A percentile compares a stretch with the other conserved stretches of the same genome.
These are phyloP conservation scores for Ethmia dodecea DNA, from an alignment of 2,888 invertebrate genomes.

Conservation along the genomic window DNA sequence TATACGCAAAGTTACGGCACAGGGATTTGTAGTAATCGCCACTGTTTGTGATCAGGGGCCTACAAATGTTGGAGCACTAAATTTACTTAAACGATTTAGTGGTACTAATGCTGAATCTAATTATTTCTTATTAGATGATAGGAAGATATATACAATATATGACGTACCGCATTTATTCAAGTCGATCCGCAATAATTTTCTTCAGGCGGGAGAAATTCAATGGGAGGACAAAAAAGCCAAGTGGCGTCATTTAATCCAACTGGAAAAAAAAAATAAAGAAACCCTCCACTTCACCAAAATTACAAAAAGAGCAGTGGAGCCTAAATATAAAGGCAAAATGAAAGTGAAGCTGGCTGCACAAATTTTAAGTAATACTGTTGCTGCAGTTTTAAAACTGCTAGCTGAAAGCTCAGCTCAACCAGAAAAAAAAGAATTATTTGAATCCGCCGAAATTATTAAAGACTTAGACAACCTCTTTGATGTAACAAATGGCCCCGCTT, in stretches of 20 bases:
- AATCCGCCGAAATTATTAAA: slow-evolving; percentile 7
- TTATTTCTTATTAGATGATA: background rate
- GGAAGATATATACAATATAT: background rate
- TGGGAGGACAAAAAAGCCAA: background rate
- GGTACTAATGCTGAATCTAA: background rate
- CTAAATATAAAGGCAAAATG: slow-evolving; percentile 12
- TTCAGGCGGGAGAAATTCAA: background rate
- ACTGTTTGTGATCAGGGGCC: background rate
- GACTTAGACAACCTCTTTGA: slow-evolving; percentile 12
- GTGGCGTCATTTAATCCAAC: background rate
- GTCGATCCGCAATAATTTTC: slow-evolving; percentile 11
- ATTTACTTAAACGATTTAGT: background rate
- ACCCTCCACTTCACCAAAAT: slow-evolving; percentile 8
- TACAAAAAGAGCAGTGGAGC: slow-evolving; percentile 3
- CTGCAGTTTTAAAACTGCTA: slow-evolving; percentile 10
- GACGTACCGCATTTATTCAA: slow-evolving; percentile 10
- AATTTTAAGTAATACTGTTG: slow-evolving; percentile 11
- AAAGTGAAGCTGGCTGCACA: slow-evolving; percentile 15
- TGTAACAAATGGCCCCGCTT: slow-evolving; percentile 10
- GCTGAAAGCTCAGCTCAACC: background rate
- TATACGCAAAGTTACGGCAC: background rate
- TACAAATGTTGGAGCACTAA: background rate
- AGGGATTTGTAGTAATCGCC: background rate
- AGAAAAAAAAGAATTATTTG: too few relatives aligned
- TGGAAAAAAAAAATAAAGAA: background rate